These are phyloP conservation scores for Chauna torquata DNA, from an alignment of 2,113 vertebrate species.

Conservation along the genomic window DNA sequence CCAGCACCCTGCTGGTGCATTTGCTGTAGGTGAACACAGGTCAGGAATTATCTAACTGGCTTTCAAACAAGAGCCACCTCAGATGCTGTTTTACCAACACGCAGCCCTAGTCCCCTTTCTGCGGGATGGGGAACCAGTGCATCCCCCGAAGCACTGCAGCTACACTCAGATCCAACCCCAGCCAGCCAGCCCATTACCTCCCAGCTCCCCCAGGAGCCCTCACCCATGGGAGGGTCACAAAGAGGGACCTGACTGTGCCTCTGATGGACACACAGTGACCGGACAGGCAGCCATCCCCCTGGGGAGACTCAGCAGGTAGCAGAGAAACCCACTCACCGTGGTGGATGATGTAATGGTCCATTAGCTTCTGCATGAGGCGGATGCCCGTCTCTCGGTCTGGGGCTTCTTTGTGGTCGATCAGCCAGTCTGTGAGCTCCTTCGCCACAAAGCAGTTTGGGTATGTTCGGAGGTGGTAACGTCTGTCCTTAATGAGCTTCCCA, in stretches of 20 bases:
- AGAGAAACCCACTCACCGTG: slow-evolving; percentile 75
- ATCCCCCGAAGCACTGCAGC: background rate
- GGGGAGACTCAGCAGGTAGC: background rate
- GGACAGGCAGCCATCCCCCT: background rate
- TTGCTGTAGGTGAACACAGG: background rate
- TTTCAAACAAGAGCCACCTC: background rate
- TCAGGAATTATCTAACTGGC: background rate
- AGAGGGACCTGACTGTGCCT: background rate
- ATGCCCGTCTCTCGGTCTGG: slow-evolving; percentile 80
- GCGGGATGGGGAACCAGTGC: background rate
- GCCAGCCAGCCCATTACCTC: background rate
- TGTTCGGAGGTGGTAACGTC: slow-evolving; percentile 81
- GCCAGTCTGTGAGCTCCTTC: slow-evolving; percentile 86
- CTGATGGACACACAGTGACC: background rate
- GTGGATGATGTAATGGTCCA: slow-evolving; percentile 88
- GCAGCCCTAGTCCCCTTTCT: background rate
- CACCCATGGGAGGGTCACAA: rapidly evolving
- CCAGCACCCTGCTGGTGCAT: background rate
- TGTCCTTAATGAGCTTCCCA: slow-evolving; percentile 85
- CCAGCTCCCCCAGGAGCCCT: background rate
- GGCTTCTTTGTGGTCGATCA: slow-evolving; percentile 84
- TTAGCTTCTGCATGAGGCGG: slow-evolving; percentile 86
- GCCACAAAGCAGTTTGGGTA: slow-evolving; percentile 90
- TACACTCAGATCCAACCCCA: background rate
- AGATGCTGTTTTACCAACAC: background rate